These are phyloP conservation scores for Champsocephalus esox DNA, from an alignment of 2,797 vertebrate species.

Conservation along the genomic window DNA sequence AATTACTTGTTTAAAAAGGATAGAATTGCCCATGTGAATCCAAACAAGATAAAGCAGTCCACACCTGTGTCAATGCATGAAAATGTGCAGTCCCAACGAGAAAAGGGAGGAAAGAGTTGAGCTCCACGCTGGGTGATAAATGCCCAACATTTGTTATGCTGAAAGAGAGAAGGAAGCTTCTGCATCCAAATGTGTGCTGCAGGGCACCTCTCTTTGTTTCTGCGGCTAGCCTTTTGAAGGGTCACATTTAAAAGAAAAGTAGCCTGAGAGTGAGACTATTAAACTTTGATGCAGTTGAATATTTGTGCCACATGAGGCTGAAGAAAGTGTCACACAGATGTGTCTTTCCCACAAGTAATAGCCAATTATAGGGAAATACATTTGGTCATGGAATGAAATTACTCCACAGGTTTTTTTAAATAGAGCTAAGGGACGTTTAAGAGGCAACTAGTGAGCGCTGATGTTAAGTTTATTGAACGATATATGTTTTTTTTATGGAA, in stretches of 20 bases:
- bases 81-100: slow-evolving; percentile 57
- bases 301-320: slow-evolving; percentile 8
- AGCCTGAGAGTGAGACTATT: slow-evolving; percentile 14
- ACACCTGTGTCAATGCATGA: slow-evolving; percentile 36
- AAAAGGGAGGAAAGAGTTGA: slow-evolving; percentile 64
- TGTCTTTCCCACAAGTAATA: slow-evolving; percentile 3
- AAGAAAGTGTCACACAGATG: slow-evolving; percentile 1
- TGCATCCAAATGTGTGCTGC: slow-evolving; percentile 78
- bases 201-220: slow-evolving; percentile 73
- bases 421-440: not conserved
- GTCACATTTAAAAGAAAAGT: slow-evolving; percentile 47
- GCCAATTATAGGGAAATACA: not conserved
- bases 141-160: slow-evolving; percentile 77
- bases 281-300: slow-evolving; percentile 28
- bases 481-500: not conserved
- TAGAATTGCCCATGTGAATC: slow-evolving; percentile 28
- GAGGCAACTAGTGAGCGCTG: not conserved
- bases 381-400: slow-evolving; percentile 7
- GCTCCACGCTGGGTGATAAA: slow-evolving; percentile 80
- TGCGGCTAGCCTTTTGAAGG: slow-evolving; percentile 58
- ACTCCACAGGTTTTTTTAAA: not conserved
- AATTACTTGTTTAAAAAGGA: slow-evolving; percentile 27
- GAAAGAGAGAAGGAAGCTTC: slow-evolving; percentile 60
- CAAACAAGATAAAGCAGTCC: slow-evolving; percentile 42
- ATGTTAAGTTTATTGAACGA: slow-evolving; percentile 3